A percentile compares a stretch with the other conserved stretches of the same genome.
Conservation (phyloP, 2,113 vertebrate species). For the Brienomyrus brachyistius region DNA sequence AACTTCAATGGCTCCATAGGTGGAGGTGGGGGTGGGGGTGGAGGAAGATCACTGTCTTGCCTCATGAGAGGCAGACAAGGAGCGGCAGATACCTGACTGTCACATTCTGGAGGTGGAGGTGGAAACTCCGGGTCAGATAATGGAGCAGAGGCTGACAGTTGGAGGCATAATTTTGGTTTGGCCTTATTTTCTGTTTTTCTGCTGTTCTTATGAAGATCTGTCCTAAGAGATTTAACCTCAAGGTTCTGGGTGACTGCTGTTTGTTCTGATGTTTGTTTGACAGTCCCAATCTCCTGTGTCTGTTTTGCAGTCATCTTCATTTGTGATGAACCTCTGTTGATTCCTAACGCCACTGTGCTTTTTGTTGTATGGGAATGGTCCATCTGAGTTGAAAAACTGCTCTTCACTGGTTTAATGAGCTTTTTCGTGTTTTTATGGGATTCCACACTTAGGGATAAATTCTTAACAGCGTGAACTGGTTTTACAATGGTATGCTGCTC, state of each 20-base stretch:
- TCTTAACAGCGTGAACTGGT: conserved; percentile 49
- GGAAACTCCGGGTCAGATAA: conserved; percentile 65
- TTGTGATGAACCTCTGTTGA: conserved; percentile 31
- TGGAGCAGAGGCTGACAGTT: conserved; percentile 48
- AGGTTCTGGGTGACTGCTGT: conserved; percentile 61
- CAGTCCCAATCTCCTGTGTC: neutral
- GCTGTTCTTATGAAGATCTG: conserved; percentile 56
- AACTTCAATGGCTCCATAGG: conserved; percentile 42
- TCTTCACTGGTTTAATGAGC: conserved; percentile 39
- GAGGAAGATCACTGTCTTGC: conserved; percentile 60
- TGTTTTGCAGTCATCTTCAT: conserved; percentile 12
- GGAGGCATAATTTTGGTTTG: conserved; percentile 46
- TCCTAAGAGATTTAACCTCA: conserved; percentile 59
- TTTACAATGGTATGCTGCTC: conserved; percentile 55
- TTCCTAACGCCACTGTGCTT: conserved; percentile 14
- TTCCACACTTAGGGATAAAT: conserved; percentile 42
- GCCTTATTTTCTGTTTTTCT: conserved; percentile 51
- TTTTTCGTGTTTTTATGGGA: conserved; percentile 49
- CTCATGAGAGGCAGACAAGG: conserved; percentile 37
- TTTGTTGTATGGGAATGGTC: conserved; percentile 34
- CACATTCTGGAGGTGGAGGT: conserved; percentile 64
- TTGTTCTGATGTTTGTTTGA: conserved; percentile 48
- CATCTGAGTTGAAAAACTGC: conserved; percentile 27
- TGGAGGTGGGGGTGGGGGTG: conserved; percentile 59
- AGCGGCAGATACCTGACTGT: conserved; percentile 37